Evolutionary conservation across 2,113 vertebrate genomes (phyloP), one percentile per base, ranked within the genome.

Genomic region (Corythornis cristatus): DNA sequence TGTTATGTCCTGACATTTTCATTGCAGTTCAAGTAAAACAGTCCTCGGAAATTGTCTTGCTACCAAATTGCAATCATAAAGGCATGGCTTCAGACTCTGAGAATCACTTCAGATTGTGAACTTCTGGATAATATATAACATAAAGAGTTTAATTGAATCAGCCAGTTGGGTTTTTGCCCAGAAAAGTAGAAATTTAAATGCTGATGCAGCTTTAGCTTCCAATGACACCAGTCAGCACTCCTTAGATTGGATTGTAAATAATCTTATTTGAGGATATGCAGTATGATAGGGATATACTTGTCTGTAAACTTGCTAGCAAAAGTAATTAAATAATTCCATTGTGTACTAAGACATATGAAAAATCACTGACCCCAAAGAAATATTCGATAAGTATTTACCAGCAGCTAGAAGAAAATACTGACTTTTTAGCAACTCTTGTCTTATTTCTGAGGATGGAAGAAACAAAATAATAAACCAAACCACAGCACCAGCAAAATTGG

Each of bases 81-180:
- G 98, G 95, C 97, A 97, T 93, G 95, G 92, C 94, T 97, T 98
- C 93, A 95, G 96, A 94, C 96, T 97, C 93, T 21, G 90, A 86
- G 96, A 97, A 97, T 97, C 97, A 94, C 93, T 97, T 97, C 96
- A 96, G 97, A 97, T 97, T 97, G 97, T 96, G 97, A 98, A 98
- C 97, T 98, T 97, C 96, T 97, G 97, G 98, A 97, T 98, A 98
- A 98, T 97, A 98, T 98, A 98, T 97, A 98, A 97, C 96, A 96
- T 97, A 98, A 98, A 97, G 95, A 97, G 97, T 98, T 98, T 98
- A 98, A 98, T 98, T 98, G 97, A 98, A 98, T 98, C 98, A 97
- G 97, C 96, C 97, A 96, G 96, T 98, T 98, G 97, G 97, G 97
- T 96, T 98, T 98, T 98, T 98, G 97, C 98, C 98, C 97, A 97